phyloP scores from a whole-genome alignment of 2,113 vertebrate species.

The Neofelis nebulosa region DNA sequence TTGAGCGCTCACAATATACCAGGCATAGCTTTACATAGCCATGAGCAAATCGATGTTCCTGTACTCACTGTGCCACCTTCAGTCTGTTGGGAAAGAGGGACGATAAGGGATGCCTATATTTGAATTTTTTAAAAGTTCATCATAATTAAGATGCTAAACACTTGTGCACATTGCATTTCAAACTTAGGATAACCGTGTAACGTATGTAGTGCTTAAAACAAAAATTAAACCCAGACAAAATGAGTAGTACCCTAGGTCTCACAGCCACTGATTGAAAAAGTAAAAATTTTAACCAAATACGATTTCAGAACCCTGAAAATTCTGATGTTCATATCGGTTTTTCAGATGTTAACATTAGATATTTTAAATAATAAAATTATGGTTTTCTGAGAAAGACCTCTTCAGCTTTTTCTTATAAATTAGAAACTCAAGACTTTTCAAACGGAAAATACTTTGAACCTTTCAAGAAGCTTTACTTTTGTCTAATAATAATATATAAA shows the following conservation, averaged over 20 bases:
- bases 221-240: background rate
- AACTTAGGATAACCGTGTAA: background rate
- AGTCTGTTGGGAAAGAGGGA: background rate
- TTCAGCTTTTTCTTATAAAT: slow-evolving; percentile 17
- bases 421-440: slow-evolving; percentile 18
- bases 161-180: background rate
- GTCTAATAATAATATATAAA: slow-evolving; percentile 24
- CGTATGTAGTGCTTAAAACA: background rate
- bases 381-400: background rate
- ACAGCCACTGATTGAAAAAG: background rate
- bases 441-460: slow-evolving; percentile 44
- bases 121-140: background rate
- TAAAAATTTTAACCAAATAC: background rate
- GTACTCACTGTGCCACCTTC: background rate
- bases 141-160: background rate
- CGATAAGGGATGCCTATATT: background rate
- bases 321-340: background rate
- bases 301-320: background rate
- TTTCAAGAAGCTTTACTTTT: slow-evolving; percentile 55
- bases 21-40: background rate
- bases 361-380: background rate
- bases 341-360: background rate
- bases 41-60: background rate
- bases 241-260: background rate
- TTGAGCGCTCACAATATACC: background rate